phyloP scores from a whole-genome alignment of 2,113 vertebrate species.

The Lepidothrix coronata region DNA sequence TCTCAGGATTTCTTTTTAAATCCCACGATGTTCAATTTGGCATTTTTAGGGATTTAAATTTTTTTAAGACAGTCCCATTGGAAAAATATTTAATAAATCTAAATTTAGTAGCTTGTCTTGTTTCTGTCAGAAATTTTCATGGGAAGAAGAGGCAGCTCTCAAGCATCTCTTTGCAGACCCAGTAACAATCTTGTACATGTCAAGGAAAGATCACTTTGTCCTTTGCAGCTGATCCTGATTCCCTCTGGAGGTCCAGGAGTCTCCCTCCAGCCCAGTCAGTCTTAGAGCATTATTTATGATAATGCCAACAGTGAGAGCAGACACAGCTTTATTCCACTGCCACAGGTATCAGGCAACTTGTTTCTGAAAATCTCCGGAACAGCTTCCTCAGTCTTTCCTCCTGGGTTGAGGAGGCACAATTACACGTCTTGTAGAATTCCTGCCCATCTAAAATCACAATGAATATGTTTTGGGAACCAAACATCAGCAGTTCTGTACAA shows the following conservation, averaged over 20 bases:
- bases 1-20: background rate
- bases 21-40: background rate
- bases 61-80: background rate
- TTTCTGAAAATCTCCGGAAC: background rate
- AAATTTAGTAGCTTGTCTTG: background rate
- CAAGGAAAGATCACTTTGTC: background rate
- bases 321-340: background rate
- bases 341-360: background rate
- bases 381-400: background rate
- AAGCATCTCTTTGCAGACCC: background rate
- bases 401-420: background rate
- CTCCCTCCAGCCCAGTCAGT: background rate
- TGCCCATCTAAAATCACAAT: background rate
- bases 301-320: background rate
- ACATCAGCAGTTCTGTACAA: background rate
- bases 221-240: background rate
- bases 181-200: background rate
- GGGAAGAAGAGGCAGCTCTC: background rate
- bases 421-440: background rate
- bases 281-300: background rate
- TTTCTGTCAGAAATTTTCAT: background rate
- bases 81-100: background rate
- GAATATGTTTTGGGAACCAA: background rate
- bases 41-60: accelerated
- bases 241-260: background rate